Conservation (phyloP, 2,797 vertebrate genomes). For the Acomys russatus region DNA sequence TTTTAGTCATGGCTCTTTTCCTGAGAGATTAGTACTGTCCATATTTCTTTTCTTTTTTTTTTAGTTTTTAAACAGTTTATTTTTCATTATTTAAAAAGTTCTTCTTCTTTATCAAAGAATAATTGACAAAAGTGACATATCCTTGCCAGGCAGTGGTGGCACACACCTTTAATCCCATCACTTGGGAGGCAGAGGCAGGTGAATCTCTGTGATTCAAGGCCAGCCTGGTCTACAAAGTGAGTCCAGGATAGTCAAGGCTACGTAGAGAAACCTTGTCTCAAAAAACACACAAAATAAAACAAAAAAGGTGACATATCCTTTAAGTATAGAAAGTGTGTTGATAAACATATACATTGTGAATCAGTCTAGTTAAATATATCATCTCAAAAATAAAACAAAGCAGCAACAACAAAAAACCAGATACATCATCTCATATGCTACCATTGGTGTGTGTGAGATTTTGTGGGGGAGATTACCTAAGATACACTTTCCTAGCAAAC, state of each 20-base stretch:
- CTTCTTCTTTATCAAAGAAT: not conserved
- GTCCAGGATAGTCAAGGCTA: no score
- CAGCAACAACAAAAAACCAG: no score
- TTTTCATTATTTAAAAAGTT: not conserved
- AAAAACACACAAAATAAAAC: no score
- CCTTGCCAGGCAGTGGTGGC: not conserved
- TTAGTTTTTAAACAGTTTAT: not conserved
- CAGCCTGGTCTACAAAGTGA: no score
- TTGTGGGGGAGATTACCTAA: no score
- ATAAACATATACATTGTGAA: not conserved
- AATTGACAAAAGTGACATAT: not conserved
- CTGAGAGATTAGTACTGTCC: not conserved
- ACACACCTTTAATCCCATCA: no score
- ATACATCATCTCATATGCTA: not conserved
- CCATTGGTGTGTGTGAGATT: not conserved
- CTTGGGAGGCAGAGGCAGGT: no score
- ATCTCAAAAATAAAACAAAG: not conserved
- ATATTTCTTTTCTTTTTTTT: no score
- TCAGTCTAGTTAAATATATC: not conserved
- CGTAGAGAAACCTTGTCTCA: no score
- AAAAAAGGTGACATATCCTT: not conserved
- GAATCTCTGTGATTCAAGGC: no score
- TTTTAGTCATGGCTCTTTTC: not conserved
- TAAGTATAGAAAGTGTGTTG: not conserved
- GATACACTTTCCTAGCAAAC: not conserved